Percentiles rank a stretch among this genome's conserved stretches.
These are phyloP conservation scores for Blomia tropicalis DNA, from an alignment of 2,888 invertebrate genomes.

Conservation along the genomic window DNA sequence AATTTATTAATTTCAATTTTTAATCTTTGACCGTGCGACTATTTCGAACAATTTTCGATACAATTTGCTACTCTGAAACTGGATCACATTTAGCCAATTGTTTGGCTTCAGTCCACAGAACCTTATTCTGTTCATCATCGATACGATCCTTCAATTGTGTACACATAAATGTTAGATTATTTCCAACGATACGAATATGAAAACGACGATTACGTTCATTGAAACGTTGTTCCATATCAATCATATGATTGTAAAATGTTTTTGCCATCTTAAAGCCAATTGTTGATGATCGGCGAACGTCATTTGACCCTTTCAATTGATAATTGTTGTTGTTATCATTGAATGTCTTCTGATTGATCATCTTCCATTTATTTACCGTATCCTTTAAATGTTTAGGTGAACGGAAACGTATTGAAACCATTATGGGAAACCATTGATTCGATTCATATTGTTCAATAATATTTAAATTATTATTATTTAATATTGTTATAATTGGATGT, in stretches of 20 bases:
- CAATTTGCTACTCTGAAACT: no score
- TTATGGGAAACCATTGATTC: neutral
- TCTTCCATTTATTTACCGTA: conserved; percentile 3
- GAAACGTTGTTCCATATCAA: neutral
- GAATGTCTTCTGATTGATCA: neutral
- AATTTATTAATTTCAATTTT: no score
- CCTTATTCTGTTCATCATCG: neutral
- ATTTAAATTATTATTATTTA: neutral
- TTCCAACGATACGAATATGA: neutral
- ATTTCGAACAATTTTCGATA: no score
- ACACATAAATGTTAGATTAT: neutral
- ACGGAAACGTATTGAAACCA: neutral
- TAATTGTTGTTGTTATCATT: no score
- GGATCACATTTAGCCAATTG: no score
- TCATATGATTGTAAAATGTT: neutral
- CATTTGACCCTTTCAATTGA: no score
- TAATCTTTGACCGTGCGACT: no score
- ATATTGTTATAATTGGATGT: neutral
- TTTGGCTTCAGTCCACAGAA: neutral
- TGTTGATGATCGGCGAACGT: neutral
- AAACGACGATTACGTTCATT: neutral
- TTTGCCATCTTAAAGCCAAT: conserved; percentile 1
- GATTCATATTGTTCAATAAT: neutral
- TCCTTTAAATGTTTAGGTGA: conserved; percentile 3
- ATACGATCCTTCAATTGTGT: conserved; percentile 8